Base-by-base conservation (phyloP, 2,888 invertebrate genomes). In the Rhopalosiphum nymphaeae region DNA sequence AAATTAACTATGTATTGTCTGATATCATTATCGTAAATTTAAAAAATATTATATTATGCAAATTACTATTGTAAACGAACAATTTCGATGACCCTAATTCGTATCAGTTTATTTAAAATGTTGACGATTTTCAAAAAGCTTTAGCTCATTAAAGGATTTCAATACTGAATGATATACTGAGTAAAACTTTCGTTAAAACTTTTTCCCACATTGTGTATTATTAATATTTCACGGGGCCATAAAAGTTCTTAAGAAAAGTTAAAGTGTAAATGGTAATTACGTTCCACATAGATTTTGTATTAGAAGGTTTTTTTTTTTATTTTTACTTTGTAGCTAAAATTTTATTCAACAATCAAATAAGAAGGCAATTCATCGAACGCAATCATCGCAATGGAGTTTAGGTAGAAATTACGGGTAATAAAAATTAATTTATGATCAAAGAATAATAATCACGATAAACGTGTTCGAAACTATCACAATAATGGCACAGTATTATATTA, bases 261-360 rank as follows among this genome's bases (percentile, higher is more conserved):
- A 42, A 89, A 93, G 93, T 90, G 85, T 90, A 93, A 93, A 85
- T 85, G 93, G 93, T 90, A 93, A 93, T 93, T 90, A 93, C 89
- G n/a, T 57, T 93, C 53, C 36, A 93, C 46, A 93, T 78, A 46
- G 89, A 42, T 89, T 93, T 57, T 25, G 42, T 53, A 89, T 56
- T 53, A 89, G 93, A 44, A 92, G 67, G 49, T 88, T 85, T 44
- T 91, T 84, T 84, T 29, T 78, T 53, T 56, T n/a, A n/a, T 53
- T 67, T 67, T 13, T 42, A 49, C 44, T 61, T n/a, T 46, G 16
- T 61, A n/a, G 46, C 56, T 26, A 84, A 89, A 89, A 93, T 25
- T 89, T 89, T 93, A 84, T n/a, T 3, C 78, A 29, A 44, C 53
- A n/a, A 93, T 93, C 44, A 89, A 89, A 93, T 78, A 89, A 93